Conservation (phyloP, 2,113 vertebrate species). For the Sula dactylatra region DNA sequence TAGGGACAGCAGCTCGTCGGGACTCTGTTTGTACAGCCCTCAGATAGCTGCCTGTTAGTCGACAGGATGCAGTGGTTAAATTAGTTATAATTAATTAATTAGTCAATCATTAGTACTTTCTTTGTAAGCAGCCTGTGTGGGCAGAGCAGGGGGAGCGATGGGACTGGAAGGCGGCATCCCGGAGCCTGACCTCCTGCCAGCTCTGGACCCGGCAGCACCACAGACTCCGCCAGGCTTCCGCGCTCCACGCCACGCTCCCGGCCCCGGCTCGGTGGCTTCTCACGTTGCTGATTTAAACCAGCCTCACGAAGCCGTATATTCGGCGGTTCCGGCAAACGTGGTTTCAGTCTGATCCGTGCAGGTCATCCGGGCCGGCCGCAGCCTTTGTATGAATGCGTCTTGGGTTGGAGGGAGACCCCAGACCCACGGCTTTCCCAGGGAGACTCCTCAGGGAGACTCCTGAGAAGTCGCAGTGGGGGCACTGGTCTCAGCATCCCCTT, state of each 20-base stretch:
- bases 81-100: background rate
- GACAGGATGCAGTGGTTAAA: background rate
- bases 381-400: accelerated
- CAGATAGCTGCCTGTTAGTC: background rate
- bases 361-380: accelerated
- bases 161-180: background rate
- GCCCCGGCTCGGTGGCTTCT: accelerated
- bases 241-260: accelerated
- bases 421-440: accelerated
- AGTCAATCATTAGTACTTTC: background rate
- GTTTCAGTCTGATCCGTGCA: background rate
- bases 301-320: accelerated
- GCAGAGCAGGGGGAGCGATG: background rate
- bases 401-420: background rate
- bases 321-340: accelerated
- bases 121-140: background rate
- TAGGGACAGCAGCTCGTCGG: accelerated
- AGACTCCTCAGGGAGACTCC: too few species aligned
- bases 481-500: accelerated
- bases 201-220: accelerated
- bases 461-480: accelerated
- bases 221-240: background rate
- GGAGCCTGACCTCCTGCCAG: background rate
- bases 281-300: accelerated
- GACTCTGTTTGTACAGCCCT: background rate